These are phyloP conservation scores for Molossus molossus DNA, from an alignment of 2,797 vertebrate species.

Conservation along the genomic window DNA sequence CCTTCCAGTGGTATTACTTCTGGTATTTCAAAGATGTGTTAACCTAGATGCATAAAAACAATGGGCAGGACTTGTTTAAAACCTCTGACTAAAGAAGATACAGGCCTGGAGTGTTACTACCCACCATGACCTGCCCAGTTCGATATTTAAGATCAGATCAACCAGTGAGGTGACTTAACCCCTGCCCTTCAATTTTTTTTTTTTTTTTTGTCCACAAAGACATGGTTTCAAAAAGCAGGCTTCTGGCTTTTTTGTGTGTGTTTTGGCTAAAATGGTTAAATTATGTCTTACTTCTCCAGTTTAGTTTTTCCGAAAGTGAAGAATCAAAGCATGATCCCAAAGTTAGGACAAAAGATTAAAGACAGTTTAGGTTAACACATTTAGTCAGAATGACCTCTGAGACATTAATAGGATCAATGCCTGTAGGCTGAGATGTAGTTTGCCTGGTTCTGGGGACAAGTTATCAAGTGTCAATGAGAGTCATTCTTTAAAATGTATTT, in stretches of 20 bases:
- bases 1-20: not conserved
- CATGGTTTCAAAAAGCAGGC: not conserved
- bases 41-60: not conserved
- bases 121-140: not conserved
- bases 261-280: constrained; percentile 39
- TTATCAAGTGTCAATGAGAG: not conserved
- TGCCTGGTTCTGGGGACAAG: not conserved
- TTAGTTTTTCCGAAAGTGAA: constrained; percentile 40
- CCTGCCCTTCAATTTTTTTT: not conserved
- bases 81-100: not conserved
- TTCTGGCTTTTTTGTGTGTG: not conserved
- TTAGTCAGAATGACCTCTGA: constrained; percentile 8
- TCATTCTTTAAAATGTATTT: constrained; percentile 9
- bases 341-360: constrained; percentile 28
- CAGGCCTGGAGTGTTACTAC: not conserved
- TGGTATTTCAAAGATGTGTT: not conserved
- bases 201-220: not conserved
- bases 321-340: not conserved
- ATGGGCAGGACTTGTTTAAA: not conserved
- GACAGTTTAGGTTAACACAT: not conserved
- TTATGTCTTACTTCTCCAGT: not conserved
- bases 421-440: not conserved
- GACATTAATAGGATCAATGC: not conserved
- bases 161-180: not conserved
- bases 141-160: not conserved